These are phyloP conservation scores for Drosophila pseudotalamancana DNA, from an alignment of 2,888 invertebrate species.

Conservation along the genomic window DNA sequence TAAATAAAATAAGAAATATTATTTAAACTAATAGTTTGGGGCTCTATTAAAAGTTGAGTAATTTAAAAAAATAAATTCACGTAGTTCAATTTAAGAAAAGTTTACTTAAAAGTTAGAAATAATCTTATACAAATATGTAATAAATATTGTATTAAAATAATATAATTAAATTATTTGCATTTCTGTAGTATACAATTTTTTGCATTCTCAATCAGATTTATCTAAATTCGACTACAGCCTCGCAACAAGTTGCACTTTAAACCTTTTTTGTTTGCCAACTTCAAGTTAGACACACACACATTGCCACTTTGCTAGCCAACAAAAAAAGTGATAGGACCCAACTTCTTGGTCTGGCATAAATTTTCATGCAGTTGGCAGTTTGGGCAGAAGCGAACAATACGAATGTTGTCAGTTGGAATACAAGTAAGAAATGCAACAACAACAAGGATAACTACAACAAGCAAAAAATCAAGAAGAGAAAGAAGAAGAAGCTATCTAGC, in stretches of 20 bases:
- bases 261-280: neutral
- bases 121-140: too few species aligned
- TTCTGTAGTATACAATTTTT: neutral
- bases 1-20: too few species aligned
- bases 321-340: slow-evolving; percentile 20
- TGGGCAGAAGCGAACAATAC: neutral
- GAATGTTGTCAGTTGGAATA: slow-evolving; percentile 32
- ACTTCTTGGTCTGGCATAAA: slow-evolving; percentile 38
- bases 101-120: too few species aligned
- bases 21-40: too few species aligned
- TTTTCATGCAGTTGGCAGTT: slow-evolving; percentile 26
- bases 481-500: slow-evolving; percentile 16
- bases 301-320: slow-evolving; percentile 10
- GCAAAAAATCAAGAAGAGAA: neutral
- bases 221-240: neutral
- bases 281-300: neutral
- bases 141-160: too few species aligned
- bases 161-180: too few species aligned
- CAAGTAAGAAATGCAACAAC: slow-evolving; percentile 11
- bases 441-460: too few species aligned
- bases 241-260: slow-evolving; percentile 26
- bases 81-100: too few species aligned
- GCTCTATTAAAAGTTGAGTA: too few species aligned
- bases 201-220: neutral
- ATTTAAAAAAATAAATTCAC: too few species aligned